Evolutionary conservation across 2,797 vertebrate genomes (phyloP).

Genomic region (Enteromius thamalakanensis): DNA sequence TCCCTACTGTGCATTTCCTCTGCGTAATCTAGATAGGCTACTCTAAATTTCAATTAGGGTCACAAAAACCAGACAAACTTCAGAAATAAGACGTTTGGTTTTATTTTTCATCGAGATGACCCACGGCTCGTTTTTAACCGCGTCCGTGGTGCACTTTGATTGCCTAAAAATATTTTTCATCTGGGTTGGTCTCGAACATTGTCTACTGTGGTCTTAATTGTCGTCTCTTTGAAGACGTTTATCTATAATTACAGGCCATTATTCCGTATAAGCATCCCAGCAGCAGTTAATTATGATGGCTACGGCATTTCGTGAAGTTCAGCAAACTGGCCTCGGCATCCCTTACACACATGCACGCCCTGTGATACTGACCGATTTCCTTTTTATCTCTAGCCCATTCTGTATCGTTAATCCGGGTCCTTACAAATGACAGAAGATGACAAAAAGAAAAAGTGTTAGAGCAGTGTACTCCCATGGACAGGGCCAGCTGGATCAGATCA

Average conservation of each 20-base stretch:
- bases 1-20: slow-evolving; percentile 62
- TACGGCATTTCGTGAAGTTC: slow-evolving; percentile 23
- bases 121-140: not conserved
- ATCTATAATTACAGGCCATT: slow-evolving; percentile 37
- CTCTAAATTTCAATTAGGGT: not conserved
- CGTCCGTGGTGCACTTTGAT: slow-evolving; percentile 16
- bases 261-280: slow-evolving; percentile 13
- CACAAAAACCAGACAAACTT: not conserved
- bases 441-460: slow-evolving; percentile 59
- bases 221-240: slow-evolving; percentile 26
- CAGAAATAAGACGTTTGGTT: not conserved
- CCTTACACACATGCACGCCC: too few species aligned
- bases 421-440: slow-evolving; percentile 51
- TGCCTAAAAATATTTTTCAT: slow-evolving; percentile 26
- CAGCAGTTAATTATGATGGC: slow-evolving; percentile 21
- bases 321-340: slow-evolving; percentile 2
- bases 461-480: slow-evolving; percentile 59
- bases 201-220: slow-evolving; percentile 30
- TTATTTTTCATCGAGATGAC: slow-evolving; percentile 7
- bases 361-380: slow-evolving; percentile 13
- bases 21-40: slow-evolving; percentile 46
- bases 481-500: slow-evolving; percentile 64
- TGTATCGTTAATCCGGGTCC: not conserved
- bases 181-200: slow-evolving; percentile 8
- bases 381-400: not conserved